Evolutionary conservation across 2,888 invertebrate species (phyloP), one percentile per base, ranked within the genome.

Genomic region (Salpingus planirostris): DNA sequence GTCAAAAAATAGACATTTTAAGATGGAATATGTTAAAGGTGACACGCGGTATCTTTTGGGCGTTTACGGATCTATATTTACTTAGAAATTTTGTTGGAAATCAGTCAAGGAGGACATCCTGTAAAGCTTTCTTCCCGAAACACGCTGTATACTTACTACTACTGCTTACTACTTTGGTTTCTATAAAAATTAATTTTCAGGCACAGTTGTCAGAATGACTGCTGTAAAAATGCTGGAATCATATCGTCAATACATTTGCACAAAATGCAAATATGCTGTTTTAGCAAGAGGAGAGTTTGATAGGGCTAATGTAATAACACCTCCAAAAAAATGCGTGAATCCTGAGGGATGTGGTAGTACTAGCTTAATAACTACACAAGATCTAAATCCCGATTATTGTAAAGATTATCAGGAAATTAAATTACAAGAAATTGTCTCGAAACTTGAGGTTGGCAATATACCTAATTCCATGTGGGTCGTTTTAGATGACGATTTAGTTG

Each of bases 371-470:
- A 63, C 66, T 47, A 62, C 74, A 11, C 71, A 69, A 38, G 59
- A 71, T 29, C 64, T 77, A 21, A 72, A 76, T 26, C 68, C 74
- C 39, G 70, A 74, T 40, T 71, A 78, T 54, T 88, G 76, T 56
- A 80, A 76, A 49, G 87, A 88, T 67, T 87, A 83, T 63, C 88
- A 88, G 62, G 87, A 88, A 68, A 77, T 89, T 8, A 88, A 86
- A 67, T 73, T 92, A 53, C 67, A 88, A 77, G 89, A 90, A 57
- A 81, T 82, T 67, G 74, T 83, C 8, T 78, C 77, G 46, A 79
- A 78, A 52, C 64, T 81, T 40, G 73, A 73, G 38, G 70, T 81
- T 42, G 83, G 85, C 3, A 73, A 76, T 13, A 78, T 86, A 50
- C 87, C 87, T 1, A 72, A 78, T 8, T 76, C 82, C 1, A 74